Evolutionary conservation across 2,888 invertebrate genomes (phyloP).

Genomic region (Macrosoma leucophasiata): DNA sequence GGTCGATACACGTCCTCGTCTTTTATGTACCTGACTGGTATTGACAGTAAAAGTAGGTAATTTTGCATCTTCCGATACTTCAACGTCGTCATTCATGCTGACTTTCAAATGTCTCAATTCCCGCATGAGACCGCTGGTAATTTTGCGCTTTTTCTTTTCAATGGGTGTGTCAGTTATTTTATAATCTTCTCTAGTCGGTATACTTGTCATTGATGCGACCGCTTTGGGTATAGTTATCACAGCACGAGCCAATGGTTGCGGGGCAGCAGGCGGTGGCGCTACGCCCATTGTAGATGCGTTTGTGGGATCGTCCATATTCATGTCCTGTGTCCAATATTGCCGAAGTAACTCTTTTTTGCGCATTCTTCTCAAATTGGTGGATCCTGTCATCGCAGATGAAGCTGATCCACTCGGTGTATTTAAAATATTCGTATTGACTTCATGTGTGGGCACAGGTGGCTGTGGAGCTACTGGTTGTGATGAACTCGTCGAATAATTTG

Average conservation of each 20-base stretch:
- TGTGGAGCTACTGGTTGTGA: conserved; percentile 75
- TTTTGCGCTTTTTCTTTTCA: conserved; percentile 81
- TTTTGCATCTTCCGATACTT: conserved; percentile 53
- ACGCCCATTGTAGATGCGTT: conserved; percentile 64
- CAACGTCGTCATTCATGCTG: conserved; percentile 72
- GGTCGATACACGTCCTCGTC: conserved; percentile 45
- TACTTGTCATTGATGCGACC: conserved; percentile 90
- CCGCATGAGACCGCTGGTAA: conserved; percentile 69
- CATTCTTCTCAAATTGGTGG: conserved; percentile 88
- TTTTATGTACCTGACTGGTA: conserved; percentile 40
- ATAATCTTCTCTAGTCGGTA: conserved; percentile 90
- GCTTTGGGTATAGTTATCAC: conserved; percentile 91
- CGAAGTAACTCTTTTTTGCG: conserved; percentile 91
- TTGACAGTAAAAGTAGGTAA: conserved; percentile 38
- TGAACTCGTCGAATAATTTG: conserved; percentile 80
- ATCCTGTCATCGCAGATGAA: conserved; percentile 73
- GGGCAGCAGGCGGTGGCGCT: conserved; percentile 75
- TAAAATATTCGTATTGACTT: conserved; percentile 48
- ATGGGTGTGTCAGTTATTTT: conserved; percentile 79
- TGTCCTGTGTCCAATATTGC: conserved; percentile 88
- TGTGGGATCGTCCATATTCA: conserved; percentile 87
- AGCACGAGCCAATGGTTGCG: conserved; percentile 78
- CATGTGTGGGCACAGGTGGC: conserved; percentile 55
- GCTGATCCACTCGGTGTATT: conserved; percentile 57
- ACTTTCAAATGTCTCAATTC: conserved; percentile 80